Evolutionary conservation across 2,888 invertebrate species (phyloP).

Genomic region (Standfussiana lucernea): DNA sequence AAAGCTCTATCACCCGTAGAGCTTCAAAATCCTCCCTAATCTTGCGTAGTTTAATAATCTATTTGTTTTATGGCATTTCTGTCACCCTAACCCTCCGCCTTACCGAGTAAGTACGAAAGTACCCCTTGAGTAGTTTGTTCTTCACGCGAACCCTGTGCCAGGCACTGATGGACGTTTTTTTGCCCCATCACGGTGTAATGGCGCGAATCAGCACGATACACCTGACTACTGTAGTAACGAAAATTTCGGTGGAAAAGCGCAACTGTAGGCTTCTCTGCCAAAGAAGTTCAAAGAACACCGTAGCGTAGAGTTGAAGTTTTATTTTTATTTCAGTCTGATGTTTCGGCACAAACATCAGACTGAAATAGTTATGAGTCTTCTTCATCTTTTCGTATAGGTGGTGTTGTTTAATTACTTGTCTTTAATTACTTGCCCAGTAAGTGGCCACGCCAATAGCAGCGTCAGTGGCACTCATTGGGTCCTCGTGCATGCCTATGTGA

Average conservation of each 20-base stretch:
- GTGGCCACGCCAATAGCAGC: background rate
- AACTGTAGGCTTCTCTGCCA: background rate
- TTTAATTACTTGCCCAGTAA: background rate
- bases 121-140: conserved; percentile 23
- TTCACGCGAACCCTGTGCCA: conserved; percentile 55
- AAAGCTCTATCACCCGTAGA: no score
- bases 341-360: no score
- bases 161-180: conserved; percentile 52
- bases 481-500: no score
- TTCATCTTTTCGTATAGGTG: background rate
- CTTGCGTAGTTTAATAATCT: background rate
- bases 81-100: conserved; percentile 6
- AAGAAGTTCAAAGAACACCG: background rate
- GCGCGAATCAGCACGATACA: conserved; percentile 28
- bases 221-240: conserved; percentile 23
- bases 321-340: no score
- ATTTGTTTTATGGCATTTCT: conserved; percentile 18
- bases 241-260: background rate
- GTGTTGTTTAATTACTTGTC: background rate
- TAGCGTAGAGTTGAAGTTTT: background rate
- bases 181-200: conserved; percentile 46
- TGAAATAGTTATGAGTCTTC: no score
- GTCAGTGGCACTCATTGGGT: background rate
- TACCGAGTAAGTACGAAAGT: conserved; percentile 5
- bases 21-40: background rate